Evolutionary conservation across 2,113 vertebrate genomes (phyloP), one percentile per base, ranked within the genome.

Genomic region (Salvelinus namaycush): DNA sequence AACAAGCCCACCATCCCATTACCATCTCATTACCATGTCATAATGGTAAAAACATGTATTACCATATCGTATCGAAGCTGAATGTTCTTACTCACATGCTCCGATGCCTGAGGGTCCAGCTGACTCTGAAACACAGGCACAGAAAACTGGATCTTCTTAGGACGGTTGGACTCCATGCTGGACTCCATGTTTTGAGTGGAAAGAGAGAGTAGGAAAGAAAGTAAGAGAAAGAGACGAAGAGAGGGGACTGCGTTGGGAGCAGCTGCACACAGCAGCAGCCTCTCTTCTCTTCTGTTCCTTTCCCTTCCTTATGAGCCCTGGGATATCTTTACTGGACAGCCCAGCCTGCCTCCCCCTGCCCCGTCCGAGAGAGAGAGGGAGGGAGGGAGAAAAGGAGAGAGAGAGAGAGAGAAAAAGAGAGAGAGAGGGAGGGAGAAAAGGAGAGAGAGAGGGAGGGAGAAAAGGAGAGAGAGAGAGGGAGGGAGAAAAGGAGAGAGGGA

Each of bases 111-210:
- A 0, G 96, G 95, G 77, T 96, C 95, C 88, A 96, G 92, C 79
- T 94, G 95, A 81, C 95, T 96, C 91, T 96, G 95, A 76, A 95
- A 95, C 29, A 94, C 87, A 6, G 95, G 96, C 57, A 97, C 94
- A 39, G 95, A 92, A 86, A 97, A 97, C 54, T 97, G 96, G 88
- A 97, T 97, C 91, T 97, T 97, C 91, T 97, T 97, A 59, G 95
- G 95, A 82, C 95, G 96, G 90, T 95, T 96, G 84, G 95, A 94
- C 87, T 97, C 96, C 96, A 97, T 54, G 14, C 16, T 54, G 49
- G 49, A 6, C 49, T 54, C 51, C 51, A 18, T 54, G 2, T 44
- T 44, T 72, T 51, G 72, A 76, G 48, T 69, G 57, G 51, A 64
- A 59, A 34, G 66, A 34, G 64, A 68, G 72, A 70, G 68, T 22